These are phyloP conservation scores for Cheilosia scutellata DNA, from an alignment of 2,888 invertebrate species.

Conservation along the genomic window DNA sequence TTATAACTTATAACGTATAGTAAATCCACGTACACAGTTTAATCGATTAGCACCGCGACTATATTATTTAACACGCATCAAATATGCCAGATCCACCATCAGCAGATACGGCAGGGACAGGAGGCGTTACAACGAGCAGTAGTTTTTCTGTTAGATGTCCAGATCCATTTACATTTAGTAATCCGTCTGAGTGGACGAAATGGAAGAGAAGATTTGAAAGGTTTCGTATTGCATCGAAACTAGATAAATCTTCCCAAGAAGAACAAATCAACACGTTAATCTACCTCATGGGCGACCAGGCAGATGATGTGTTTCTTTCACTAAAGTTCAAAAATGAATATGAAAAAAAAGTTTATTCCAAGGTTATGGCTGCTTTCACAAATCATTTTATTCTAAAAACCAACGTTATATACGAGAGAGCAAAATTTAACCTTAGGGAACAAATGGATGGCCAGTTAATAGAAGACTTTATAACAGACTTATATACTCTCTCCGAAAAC, in stretches of 20 bases:
- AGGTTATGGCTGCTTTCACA: background rate
- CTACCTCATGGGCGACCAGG: background rate
- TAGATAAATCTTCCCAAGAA: too few relatives aligned
- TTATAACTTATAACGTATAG: background rate
- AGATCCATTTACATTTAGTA: too few relatives aligned
- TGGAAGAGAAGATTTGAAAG: too few relatives aligned
- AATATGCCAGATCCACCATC: background rate
- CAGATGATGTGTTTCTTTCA: background rate
- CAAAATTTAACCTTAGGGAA: background rate
- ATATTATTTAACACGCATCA: background rate
- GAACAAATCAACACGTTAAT: too few relatives aligned
- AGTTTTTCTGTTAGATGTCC: too few relatives aligned
- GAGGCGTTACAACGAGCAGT: background rate
- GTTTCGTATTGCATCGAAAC: too few relatives aligned
- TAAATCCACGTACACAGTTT: background rate
- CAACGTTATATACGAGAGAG: conserved; percentile 2
- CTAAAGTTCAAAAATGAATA: too few relatives aligned
- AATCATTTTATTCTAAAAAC: background rate
- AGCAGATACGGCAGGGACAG: background rate
- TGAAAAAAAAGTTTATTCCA: background rate
- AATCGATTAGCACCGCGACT: background rate
- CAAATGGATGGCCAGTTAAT: background rate
- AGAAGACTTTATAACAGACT: background rate
- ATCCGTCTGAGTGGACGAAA: too few relatives aligned
- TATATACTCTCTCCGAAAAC: background rate